phyloP scores from a whole-genome alignment of 2,888 invertebrate species.

The Strigamia maritima region DNA sequence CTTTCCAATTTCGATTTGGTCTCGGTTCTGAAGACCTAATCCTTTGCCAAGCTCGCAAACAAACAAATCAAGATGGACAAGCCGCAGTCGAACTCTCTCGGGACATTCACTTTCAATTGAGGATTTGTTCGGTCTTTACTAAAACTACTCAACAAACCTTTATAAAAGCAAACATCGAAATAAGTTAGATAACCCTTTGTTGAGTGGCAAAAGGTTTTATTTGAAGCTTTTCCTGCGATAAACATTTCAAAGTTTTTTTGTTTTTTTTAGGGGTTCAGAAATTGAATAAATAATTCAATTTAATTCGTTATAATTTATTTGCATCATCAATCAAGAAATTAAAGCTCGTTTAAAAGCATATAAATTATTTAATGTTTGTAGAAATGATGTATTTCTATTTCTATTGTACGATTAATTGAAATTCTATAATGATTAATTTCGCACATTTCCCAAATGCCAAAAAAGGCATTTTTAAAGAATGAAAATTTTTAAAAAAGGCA shows the following conservation, averaged over 20 bases:
- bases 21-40: background rate
- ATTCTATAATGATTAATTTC: background rate
- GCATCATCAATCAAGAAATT: no score
- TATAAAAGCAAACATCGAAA: no score
- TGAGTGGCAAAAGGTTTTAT: no score
- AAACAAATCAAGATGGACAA: conserved; percentile 4
- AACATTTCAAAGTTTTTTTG: no score
- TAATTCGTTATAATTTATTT: no score
- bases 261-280: no score
- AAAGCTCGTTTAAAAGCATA: no score
- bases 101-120: background rate
- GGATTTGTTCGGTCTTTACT: background rate
- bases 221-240: no score
- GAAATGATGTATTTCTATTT: background rate
- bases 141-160: background rate
- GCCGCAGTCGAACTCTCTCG: background rate
- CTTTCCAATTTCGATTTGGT: background rate
- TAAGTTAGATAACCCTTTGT: no score
- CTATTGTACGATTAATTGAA: background rate
- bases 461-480: background rate
- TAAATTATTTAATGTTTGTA: no score
- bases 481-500: background rate
- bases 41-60: background rate
- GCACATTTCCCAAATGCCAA: background rate
- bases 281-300: no score